Conservation (phyloP, 1,140 invertebrate genomes). For the Idris sp. region DNA sequence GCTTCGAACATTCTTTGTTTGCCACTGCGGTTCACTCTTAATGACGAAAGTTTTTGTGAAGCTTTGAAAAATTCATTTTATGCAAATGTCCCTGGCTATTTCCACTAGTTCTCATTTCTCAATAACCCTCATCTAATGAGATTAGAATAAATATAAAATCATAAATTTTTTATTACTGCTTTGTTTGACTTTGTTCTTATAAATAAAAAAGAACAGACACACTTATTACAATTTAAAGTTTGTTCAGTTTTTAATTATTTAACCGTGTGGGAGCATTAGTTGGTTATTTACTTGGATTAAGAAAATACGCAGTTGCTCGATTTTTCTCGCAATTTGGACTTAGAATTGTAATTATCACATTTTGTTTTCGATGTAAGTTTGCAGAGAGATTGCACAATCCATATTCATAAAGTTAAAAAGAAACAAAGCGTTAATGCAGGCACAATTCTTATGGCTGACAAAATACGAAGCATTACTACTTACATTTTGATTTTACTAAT, state of each 20-base stretch:
- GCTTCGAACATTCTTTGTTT: slow-evolving; percentile 55
- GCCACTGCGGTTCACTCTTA: slow-evolving; percentile 51
- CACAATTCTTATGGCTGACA: no score
- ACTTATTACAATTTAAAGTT: no score
- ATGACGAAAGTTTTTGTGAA: slow-evolving; percentile 65
- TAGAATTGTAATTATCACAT: no score
- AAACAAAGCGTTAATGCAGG: slow-evolving; percentile 4
- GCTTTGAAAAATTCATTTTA: slow-evolving; percentile 65
- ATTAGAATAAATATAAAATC: slow-evolving; percentile 51
- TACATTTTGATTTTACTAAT: no score
- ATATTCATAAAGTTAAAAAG: slow-evolving; percentile 39
- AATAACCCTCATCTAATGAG: slow-evolving; percentile 35
- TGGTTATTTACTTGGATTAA: no score
- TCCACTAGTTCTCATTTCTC: slow-evolving; percentile 18
- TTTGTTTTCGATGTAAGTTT: slow-evolving; percentile 29
- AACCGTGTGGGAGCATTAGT: no score
- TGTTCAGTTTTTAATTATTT: no score
- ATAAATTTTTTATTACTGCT: no score
- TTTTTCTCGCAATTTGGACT: no score
- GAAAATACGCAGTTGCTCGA: no score
- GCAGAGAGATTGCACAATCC: slow-evolving; percentile 27
- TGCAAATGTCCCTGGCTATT: slow-evolving; percentile 38
- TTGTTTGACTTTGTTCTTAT: no score
- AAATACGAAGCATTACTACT: slow-evolving; percentile 13
- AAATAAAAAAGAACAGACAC: no score